phyloP scores from a whole-genome alignment of 1,140 invertebrate genomes.

The Eulimnadia texana region DNA sequence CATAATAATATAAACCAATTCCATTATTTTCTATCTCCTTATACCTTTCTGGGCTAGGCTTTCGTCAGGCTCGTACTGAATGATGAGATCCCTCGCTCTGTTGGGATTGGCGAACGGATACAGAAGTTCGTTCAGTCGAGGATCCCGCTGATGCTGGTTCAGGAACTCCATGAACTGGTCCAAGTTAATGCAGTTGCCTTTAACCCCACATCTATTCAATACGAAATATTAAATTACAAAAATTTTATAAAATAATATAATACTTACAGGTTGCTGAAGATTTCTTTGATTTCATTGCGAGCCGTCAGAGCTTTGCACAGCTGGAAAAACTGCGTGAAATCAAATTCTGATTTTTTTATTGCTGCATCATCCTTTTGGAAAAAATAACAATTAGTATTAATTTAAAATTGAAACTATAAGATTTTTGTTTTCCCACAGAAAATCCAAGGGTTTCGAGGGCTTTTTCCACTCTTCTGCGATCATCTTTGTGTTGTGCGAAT shows the following conservation, averaged over 20 bases:
- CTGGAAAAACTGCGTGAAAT: constrained; percentile 83
- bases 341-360: constrained; percentile 70
- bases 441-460: constrained; percentile 72
- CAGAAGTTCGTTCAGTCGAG: constrained; percentile 88
- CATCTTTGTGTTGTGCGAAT: constrained; percentile 85
- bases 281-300: constrained; percentile 72
- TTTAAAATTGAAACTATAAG: constrained; percentile 19
- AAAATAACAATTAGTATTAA: constrained; percentile 10
- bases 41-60: constrained; percentile 45
- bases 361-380: constrained; percentile 50
- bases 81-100: constrained; percentile 74
- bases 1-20: no score
- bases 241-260: neutral
- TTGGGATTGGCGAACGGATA: constrained; percentile 82
- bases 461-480: constrained; percentile 80
- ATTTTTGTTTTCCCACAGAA: no score
- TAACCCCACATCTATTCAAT: constrained; percentile 29
- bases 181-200: constrained; percentile 65
- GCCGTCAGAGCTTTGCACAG: constrained; percentile 82
- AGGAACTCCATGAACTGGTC: constrained; percentile 84
- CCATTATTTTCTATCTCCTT: no score
- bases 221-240: neutral
- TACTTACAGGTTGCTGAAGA: constrained; percentile 71
- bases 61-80: constrained; percentile 78
- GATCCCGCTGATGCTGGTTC: constrained; percentile 90